Evolutionary conservation across 2,888 invertebrate genomes (phyloP), one percentile per base, ranked within the genome.

Genomic region (Aphodius granarius): DNA sequence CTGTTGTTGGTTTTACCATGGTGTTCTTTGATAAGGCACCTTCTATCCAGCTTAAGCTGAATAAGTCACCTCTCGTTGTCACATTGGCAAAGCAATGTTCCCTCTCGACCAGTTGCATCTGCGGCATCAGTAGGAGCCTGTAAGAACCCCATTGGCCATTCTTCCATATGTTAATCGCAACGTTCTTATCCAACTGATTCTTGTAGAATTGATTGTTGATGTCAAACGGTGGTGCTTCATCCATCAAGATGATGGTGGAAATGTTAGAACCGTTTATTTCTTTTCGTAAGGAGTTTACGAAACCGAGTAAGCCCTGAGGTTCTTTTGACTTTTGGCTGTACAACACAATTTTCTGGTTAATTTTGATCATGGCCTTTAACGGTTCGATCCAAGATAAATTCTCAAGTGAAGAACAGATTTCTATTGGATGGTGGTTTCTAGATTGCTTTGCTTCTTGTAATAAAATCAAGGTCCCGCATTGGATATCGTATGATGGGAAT

Each of bases 291-390:
- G 97, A 97, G 82, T 97, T 97, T 0, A 95, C 91, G 73, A 98
- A 87, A n/a, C 98, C 99, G 81, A 94, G 85, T 0, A 97, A 88
- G n/a, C 99, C 99, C 83, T 91, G 95, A 5, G 92, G 87, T 2
- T 89, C 88, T n/a, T n/a, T n/a, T 74, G 93, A 92, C 79, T 92
- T 90, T 84, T 93, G 91, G 0, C 92, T 88, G 71, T 80, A 83
- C 18, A 94, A 91, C 0, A 97, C 84, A 0, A 94, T 88, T 43
- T 80, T 78, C 16, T 76, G 63, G 70, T 66, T 16, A 5, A n/a
- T 78, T 77, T 84, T 84, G 0, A 85, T 3, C 5, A 66, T 22
- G 19, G 20, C 43, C 68, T 76, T 73, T 15, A 74, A 17, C 0
- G 0, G 5, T 1, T 65, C 16, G 2, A 76, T 20, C 76, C 76